These are phyloP conservation scores for Bufo gargarizans DNA, from an alignment of 2,113 vertebrate genomes.

Conservation along the genomic window DNA sequence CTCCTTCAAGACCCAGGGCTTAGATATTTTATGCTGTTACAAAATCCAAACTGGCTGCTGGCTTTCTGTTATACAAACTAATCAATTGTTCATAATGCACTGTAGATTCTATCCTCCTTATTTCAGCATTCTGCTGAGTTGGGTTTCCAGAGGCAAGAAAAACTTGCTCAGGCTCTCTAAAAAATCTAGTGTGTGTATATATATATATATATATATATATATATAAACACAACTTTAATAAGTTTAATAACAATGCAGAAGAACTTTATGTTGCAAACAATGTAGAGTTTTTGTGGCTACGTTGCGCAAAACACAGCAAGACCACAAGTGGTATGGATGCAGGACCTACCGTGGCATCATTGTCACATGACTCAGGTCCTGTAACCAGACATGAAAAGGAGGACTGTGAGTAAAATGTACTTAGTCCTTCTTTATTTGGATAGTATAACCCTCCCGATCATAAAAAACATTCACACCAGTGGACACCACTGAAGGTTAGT, in stretches of 20 bases:
- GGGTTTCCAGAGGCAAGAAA: constrained; percentile 4
- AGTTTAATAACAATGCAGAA: not conserved
- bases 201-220: too few relatives aligned
- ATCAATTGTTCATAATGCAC: constrained; percentile 38
- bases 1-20: not conserved
- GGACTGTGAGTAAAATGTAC: too few relatives aligned
- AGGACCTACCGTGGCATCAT: too few relatives aligned
- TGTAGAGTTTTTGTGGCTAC: too few relatives aligned
- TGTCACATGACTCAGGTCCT: too few relatives aligned
- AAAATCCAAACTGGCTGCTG: constrained; percentile 35
- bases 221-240: not conserved
- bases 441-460: too few relatives aligned
- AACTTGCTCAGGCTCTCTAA: not conserved
- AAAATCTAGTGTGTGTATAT: not conserved
- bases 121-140: constrained; percentile 9
- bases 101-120: not conserved
- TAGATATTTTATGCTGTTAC: constrained; percentile 16
- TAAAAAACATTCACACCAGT: too few relatives aligned
- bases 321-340: too few relatives aligned
- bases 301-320: too few relatives aligned
- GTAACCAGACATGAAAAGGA: too few relatives aligned
- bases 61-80: constrained; percentile 27
- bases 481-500: too few relatives aligned
- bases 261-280: not conserved
- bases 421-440: too few relatives aligned